phyloP scores from a whole-genome alignment of 2,113 vertebrate species.

The Brienomyrus longianalis region DNA sequence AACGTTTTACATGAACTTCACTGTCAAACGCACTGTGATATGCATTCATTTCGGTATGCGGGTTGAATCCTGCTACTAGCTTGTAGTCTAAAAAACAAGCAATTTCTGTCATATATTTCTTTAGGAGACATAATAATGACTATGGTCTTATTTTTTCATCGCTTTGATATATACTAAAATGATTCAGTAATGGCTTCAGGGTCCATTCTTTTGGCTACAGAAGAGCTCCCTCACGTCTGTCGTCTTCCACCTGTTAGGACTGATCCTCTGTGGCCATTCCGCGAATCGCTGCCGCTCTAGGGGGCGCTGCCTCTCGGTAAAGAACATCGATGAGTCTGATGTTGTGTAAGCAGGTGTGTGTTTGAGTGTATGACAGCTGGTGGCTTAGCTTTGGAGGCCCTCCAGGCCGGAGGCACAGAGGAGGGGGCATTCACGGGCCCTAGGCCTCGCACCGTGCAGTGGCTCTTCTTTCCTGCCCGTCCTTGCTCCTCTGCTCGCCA shows the following conservation, averaged over 20 bases:
- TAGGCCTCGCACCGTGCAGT: too few species aligned
- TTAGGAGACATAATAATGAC: not conserved
- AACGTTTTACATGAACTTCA: not conserved
- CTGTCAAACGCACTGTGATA: not conserved
- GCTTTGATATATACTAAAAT: not conserved
- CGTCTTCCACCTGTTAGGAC: not conserved
- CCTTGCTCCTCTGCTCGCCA: not conserved
- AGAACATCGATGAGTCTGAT: not conserved
- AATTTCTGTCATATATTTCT: not conserved
- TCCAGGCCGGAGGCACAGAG: not conserved
- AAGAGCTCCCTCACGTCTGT: not conserved
- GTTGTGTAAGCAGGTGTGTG: not conserved
- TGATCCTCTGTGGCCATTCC: not conserved
- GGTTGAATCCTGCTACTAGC: not conserved
- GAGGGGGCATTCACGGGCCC: not conserved
- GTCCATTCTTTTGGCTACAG: not conserved
- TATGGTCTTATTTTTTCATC: not conserved
- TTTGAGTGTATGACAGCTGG: slow-evolving; percentile 31
- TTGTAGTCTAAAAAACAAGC: not conserved
- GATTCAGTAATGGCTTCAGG: not conserved
- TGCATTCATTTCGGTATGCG: not conserved
- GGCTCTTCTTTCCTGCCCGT: not conserved
- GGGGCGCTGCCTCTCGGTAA: not conserved
- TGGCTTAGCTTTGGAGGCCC: not conserved
- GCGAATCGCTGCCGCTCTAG: not conserved